Base-by-base conservation (phyloP, 30 jellyfish, hydroid and myxozoan species). In the Aurelia sp. region DNA sequence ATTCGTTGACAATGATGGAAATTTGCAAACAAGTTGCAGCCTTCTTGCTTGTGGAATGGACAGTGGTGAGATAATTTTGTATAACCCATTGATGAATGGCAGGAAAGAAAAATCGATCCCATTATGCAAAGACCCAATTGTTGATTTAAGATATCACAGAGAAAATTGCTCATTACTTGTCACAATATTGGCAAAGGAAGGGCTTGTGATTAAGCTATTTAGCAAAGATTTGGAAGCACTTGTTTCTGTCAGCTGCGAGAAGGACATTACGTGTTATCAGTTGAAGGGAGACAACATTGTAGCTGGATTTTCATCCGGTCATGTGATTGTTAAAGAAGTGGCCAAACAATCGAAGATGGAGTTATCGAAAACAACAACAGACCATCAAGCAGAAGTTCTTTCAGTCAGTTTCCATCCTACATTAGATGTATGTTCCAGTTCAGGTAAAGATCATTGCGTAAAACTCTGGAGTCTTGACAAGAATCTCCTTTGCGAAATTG, bases 31-130 rank as follows among this genome's bases (percentile, higher is more conserved):
- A 9, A 61, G 67, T 7, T 84, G 91, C 40, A 85, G 86, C 50
- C 55, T 78, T n/a, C 79, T 91, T 9, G 81, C 78, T 8, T 91
- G 97, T 73, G 97, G 97, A 18, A 77, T 91, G 96, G 90, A 81
- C 53, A 91, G 69, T 78, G 97, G 97, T 17, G 77, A 71, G 48
- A 78, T 91, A 5, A n/a, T 76, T 19, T 52, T 91, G 44, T 84
- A 63, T 76, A 76, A 91, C 30, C 92, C 97, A 44, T 48, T 74
- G 18, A 76, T 73, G 82, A 47, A 37, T 31, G 90, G 90, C 17
- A 31, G 82, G 16, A 87, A 40, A 48, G 89, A 87, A 41, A 76
- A 78, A 11, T 22, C 84, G 12, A 22, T 87, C n/a, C 47, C 72
- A 44, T 19, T 87, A 5, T 71, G 85, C 69, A 87, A 78, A 66